A percentile compares a stretch with the other conserved stretches of the same genome.
These are phyloP conservation scores for Thamnaconus septentrionalis DNA, from an alignment of 2,113 vertebrate genomes.

Conservation along the genomic window DNA sequence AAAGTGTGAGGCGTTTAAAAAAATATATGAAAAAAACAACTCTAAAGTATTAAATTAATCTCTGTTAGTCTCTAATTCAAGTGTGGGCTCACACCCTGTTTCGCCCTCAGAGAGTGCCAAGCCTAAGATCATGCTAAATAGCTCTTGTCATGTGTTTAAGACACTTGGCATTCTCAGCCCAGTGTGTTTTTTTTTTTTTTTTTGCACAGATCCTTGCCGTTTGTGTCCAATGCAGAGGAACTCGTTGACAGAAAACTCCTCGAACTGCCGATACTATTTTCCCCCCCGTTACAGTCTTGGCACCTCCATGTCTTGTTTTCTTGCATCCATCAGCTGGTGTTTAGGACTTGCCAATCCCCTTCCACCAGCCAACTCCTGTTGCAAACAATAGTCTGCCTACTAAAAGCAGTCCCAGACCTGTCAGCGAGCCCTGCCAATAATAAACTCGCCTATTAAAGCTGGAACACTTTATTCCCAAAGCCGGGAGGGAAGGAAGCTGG, in stretches of 20 bases:
- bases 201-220: constrained; percentile 45
- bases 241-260: constrained; percentile 55
- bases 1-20: constrained; percentile 72
- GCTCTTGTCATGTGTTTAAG: constrained; percentile 80
- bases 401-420: constrained; percentile 66
- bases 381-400: constrained; percentile 50
- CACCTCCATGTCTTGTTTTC: constrained; percentile 28
- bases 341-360: constrained; percentile 35
- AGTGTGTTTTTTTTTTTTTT: constrained; percentile 64
- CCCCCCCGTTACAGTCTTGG: neutral
- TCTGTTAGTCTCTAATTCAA: constrained; percentile 77
- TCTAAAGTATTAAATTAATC: constrained; percentile 79
- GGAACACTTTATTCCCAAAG: constrained; percentile 61
- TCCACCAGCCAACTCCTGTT: constrained; percentile 33
- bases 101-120: constrained; percentile 72
- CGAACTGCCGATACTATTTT: constrained; percentile 14
- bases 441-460: constrained; percentile 61
- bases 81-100: constrained; percentile 74
- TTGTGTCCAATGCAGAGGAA: constrained; percentile 60
- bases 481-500: constrained; percentile 75
- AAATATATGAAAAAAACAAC: constrained; percentile 19
- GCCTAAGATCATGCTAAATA: constrained; percentile 78
- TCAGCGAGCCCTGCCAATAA: constrained; percentile 62
- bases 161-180: constrained; percentile 72
- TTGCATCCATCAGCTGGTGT: constrained; percentile 37